These are phyloP conservation scores for Dipodomys merriami DNA, from an alignment of 2,113 vertebrate species.

Conservation along the genomic window DNA sequence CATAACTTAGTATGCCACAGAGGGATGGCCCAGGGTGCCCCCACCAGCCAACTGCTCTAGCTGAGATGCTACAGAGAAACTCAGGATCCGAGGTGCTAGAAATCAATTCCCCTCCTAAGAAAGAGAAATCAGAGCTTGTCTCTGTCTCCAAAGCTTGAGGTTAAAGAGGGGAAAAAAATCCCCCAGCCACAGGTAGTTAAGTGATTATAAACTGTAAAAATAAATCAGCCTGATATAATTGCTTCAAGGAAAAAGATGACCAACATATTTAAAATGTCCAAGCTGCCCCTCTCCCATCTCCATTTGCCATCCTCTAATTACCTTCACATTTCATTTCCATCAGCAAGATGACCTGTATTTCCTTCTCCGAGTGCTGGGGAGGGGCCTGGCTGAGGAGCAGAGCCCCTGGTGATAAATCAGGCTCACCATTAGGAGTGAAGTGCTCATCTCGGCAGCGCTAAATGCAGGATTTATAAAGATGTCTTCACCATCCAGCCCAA, in stretches of 20 bases:
- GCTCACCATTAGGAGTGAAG: slow-evolving; percentile 89
- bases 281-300: slow-evolving; percentile 88
- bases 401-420: slow-evolving; percentile 92
- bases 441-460: slow-evolving; percentile 89
- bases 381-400: slow-evolving; percentile 86
- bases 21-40: not conserved
- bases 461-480: slow-evolving; percentile 97
- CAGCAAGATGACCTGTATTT: slow-evolving; percentile 94
- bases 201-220: slow-evolving; percentile 89
- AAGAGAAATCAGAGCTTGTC: slow-evolving; percentile 82
- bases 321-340: slow-evolving; percentile 95
- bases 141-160: slow-evolving; percentile 85
- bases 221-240: slow-evolving; percentile 92
- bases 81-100: slow-evolving; percentile 72
- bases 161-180: slow-evolving; percentile 81
- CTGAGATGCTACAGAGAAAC: slow-evolving; percentile 81
- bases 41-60: slow-evolving; percentile 77
- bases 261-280: slow-evolving; percentile 90
- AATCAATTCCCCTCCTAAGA: slow-evolving; percentile 81
- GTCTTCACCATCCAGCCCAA: slow-evolving; percentile 93
- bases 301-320: slow-evolving; percentile 95
- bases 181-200: slow-evolving; percentile 90
- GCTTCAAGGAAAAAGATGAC: slow-evolving; percentile 87
- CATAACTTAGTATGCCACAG: not conserved
- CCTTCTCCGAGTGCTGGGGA: slow-evolving; percentile 87